These are phyloP conservation scores for Lycaena phlaeas DNA, from an alignment of 2,888 invertebrate genomes.

Conservation along the genomic window DNA sequence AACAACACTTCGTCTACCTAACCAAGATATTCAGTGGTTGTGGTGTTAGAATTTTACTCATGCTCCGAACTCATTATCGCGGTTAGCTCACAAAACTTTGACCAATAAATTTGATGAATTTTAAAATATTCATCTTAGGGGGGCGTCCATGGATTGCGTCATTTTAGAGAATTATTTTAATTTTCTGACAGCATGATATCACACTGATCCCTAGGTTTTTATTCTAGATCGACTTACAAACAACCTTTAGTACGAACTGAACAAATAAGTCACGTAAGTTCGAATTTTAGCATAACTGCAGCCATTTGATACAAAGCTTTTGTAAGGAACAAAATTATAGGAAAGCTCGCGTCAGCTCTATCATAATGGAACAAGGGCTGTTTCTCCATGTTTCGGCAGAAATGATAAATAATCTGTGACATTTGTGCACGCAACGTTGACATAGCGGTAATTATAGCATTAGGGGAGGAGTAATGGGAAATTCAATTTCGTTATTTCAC, in stretches of 20 bases:
- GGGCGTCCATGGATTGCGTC: too few species aligned
- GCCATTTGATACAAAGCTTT: slow-evolving; percentile 15
- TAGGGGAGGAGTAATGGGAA: slow-evolving; percentile 23
- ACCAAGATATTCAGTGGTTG: too few species aligned
- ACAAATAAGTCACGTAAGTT: neutral
- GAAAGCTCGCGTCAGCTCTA: slow-evolving; percentile 1
- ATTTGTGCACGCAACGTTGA: slow-evolving; percentile 30
- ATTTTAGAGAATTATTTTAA: too few species aligned
- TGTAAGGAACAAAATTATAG: slow-evolving; percentile 4
- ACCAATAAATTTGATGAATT: too few species aligned
- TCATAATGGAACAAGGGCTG: slow-evolving; percentile 12
- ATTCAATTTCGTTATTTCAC: slow-evolving; percentile 19
- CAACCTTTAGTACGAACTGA: neutral
- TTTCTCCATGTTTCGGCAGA: slow-evolving; percentile 8
- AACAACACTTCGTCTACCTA: too few species aligned
- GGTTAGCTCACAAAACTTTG: too few species aligned
- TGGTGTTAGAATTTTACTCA: too few species aligned
- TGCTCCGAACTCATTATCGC: too few species aligned
- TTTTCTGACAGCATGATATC: too few species aligned
- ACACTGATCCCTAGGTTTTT: neutral
- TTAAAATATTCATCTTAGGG: too few species aligned
- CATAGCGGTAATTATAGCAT: slow-evolving; percentile 35
- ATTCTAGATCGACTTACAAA: neutral
- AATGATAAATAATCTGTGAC: slow-evolving; percentile 16
- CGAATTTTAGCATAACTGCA: slow-evolving; percentile 16